Evolutionary conservation across 2,113 vertebrate species (phyloP).

Genomic region (Colossoma macropomum): DNA sequence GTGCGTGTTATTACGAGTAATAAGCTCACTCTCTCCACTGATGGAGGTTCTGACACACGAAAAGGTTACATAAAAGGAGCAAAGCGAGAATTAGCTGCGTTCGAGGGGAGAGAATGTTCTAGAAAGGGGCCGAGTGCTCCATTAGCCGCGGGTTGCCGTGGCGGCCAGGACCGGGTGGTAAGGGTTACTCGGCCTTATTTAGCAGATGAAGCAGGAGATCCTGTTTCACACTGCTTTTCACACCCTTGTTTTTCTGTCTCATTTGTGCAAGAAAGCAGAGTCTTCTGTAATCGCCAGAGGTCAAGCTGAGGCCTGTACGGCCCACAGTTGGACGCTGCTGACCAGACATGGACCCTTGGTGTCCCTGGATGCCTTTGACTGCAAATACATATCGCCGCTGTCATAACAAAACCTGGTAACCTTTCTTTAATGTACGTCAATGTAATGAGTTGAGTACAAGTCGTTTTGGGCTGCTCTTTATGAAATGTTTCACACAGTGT

Average conservation of each 20-base stretch:
- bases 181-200: slow-evolving; percentile 65
- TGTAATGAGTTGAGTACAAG: no score
- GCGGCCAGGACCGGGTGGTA: slow-evolving; percentile 45
- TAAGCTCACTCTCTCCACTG: slow-evolving; percentile 50
- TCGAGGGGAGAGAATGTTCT: slow-evolving; percentile 43
- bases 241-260: slow-evolving; percentile 13
- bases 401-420: not conserved
- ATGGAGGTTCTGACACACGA: slow-evolving; percentile 63
- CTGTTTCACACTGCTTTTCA: slow-evolving; percentile 42
- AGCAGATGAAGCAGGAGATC: slow-evolving; percentile 60
- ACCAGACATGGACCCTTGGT: not conserved
- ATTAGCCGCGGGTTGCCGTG: slow-evolving; percentile 58
- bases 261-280: not conserved
- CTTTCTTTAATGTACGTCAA: no score
- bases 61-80: slow-evolving; percentile 62
- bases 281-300: not conserved
- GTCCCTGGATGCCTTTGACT: not conserved
- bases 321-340: not conserved
- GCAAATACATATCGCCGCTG: not conserved
- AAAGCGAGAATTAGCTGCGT: slow-evolving; percentile 58
- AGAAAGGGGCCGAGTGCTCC: slow-evolving; percentile 53
- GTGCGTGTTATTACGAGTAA: slow-evolving; percentile 14
- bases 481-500: no score
- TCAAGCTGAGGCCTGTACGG: not conserved
- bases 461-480: no score